A percentile compares a stretch with the other conserved stretches of the same genome.
Evolutionary conservation across 2,888 invertebrate genomes (phyloP).

Genomic region (Acrobasis repandana): DNA sequence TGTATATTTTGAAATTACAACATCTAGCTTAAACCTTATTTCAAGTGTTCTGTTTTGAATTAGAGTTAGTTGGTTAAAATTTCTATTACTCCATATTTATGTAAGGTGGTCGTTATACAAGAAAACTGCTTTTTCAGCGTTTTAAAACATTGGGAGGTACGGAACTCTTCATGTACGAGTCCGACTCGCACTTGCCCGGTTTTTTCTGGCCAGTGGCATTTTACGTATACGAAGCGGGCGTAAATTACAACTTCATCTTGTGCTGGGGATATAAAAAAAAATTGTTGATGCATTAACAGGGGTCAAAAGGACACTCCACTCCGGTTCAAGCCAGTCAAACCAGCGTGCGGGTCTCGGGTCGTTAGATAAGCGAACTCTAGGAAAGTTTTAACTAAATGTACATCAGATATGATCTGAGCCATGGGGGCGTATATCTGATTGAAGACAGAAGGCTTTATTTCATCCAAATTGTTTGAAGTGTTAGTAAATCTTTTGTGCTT

Average conservation of each 20-base stretch:
- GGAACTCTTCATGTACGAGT: too few species aligned
- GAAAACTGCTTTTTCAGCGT: too few species aligned
- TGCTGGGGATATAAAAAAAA: not conserved
- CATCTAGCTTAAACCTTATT: not conserved
- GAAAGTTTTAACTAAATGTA: slow-evolving; percentile 17
- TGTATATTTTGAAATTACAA: not conserved
- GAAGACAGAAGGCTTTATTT: not conserved
- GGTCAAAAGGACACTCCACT: not conserved
- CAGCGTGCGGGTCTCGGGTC: slow-evolving; percentile 8
- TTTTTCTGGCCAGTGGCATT: too few species aligned
- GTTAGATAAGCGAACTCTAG: not conserved
- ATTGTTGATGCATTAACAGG: not conserved
- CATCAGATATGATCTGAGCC: slow-evolving; percentile 7
- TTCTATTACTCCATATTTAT: too few species aligned
- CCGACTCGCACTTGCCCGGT: too few species aligned
- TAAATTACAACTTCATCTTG: too few species aligned
- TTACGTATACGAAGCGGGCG: too few species aligned
- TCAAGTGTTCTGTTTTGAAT: not conserved
- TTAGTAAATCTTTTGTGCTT: not conserved
- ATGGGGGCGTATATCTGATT: slow-evolving; percentile 5
- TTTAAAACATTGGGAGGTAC: too few species aligned
- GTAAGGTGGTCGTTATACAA: too few species aligned
- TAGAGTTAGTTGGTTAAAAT: too few species aligned
- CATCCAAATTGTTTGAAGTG: not conserved
- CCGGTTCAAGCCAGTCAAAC: not conserved